Percentiles rank a stretch among this genome's conserved stretches.
Conservation (phyloP, 2,797 vertebrate species). For the Staurois parvus region DNA sequence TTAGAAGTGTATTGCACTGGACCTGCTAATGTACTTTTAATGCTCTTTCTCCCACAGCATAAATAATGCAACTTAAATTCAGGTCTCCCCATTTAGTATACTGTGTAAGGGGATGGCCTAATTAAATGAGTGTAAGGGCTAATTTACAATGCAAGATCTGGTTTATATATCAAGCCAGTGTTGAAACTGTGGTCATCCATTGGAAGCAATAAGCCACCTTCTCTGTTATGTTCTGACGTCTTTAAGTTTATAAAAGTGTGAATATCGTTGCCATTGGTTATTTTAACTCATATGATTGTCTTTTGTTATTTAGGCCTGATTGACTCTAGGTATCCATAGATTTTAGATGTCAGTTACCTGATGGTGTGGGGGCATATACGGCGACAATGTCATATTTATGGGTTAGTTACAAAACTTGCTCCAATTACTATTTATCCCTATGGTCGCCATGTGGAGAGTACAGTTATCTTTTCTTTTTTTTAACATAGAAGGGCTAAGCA, state of each 20-base stretch:
- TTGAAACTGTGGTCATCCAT: not conserved
- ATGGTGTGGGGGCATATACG: no score
- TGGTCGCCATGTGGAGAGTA: no score
- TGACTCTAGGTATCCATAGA: no score
- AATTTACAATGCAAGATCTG: no score
- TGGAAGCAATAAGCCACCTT: not conserved
- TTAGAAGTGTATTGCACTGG: constrained; percentile 12
- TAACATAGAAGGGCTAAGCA: no score
- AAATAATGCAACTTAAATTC: constrained; percentile 21
- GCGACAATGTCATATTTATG: no score
- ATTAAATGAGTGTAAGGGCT: not conserved
- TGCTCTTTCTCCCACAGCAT: not conserved
- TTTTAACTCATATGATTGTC: not conserved
- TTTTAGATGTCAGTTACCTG: no score
- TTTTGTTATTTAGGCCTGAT: not conserved
- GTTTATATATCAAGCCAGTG: not conserved
- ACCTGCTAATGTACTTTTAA: constrained; percentile 44
- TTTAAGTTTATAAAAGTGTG: not conserved
- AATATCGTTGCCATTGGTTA: not conserved
- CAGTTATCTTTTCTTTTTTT: no score
- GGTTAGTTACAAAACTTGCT: no score
- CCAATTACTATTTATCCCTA: no score
- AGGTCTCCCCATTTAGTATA: not conserved
- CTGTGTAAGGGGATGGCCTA: not conserved
- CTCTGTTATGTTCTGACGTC: not conserved